Percentiles rank a stretch among this genome's conserved stretches.
Evolutionary conservation across 2,113 vertebrate species (phyloP).

Genomic region (Lichenostomus cassidix): DNA sequence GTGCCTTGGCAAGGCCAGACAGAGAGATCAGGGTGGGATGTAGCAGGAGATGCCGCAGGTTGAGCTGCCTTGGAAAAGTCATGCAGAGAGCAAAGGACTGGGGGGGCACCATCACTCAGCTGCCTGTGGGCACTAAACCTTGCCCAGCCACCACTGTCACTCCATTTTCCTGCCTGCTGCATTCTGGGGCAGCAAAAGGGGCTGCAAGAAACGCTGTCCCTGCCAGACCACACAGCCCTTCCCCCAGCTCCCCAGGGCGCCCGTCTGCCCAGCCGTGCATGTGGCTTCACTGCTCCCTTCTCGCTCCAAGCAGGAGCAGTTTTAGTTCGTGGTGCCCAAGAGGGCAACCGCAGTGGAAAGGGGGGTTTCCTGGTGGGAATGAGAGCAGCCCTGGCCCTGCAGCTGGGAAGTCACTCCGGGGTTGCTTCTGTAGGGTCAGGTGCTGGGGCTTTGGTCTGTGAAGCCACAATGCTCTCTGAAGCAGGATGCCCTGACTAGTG

Average conservation of each 20-base stretch:
- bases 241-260: neutral
- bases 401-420: neutral
- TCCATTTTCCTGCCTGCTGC: neutral
- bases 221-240: neutral
- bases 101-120: neutral
- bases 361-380: neutral
- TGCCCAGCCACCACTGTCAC: neutral
- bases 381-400: neutral
- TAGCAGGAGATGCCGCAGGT: conserved; percentile 14
- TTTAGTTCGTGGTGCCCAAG: neutral
- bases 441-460: neutral
- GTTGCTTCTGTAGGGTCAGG: neutral
- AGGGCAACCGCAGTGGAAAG: neutral
- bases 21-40: neutral
- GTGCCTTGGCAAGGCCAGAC: conserved; percentile 23
- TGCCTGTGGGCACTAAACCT: conserved; percentile 11
- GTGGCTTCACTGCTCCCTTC: neutral
- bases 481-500: neutral
- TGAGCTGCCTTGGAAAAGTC: conserved; percentile 26
- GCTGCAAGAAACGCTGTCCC: neutral
- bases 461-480: neutral
- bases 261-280: conserved; percentile 16
- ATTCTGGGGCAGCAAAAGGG: neutral
- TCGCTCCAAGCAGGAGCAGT: neutral
- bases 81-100: neutral